phyloP scores from a whole-genome alignment of 2,797 vertebrate genomes.

The Megalops cyprinoides region DNA sequence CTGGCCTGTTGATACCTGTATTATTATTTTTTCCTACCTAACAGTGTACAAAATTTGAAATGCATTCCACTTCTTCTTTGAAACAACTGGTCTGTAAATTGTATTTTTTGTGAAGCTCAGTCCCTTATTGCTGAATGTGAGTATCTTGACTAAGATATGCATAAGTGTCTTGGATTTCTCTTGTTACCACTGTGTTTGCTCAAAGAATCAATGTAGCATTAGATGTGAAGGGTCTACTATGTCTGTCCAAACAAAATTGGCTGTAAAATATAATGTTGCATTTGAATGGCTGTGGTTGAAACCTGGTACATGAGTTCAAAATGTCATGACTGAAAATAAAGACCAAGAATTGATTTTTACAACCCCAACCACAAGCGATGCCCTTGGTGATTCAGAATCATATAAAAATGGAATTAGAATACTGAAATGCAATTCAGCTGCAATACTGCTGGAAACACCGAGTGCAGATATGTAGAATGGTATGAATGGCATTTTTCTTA shows the following conservation, averaged over 20 bases:
- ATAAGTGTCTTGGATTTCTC: not conserved
- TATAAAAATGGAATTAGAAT: not conserved
- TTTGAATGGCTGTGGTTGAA: slow-evolving; percentile 2
- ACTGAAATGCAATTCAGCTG: not conserved
- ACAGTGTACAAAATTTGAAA: too few relatives aligned
- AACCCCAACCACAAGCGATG: slow-evolving; percentile 3
- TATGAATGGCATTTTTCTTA: too few relatives aligned
- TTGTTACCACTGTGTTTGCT: not conserved
- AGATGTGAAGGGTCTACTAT: slow-evolving; percentile 16
- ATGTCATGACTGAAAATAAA: slow-evolving; percentile 14
- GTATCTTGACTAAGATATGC: too few relatives aligned
- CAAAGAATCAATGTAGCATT: not conserved
- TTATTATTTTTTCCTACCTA: too few relatives aligned
- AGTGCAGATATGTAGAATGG: too few relatives aligned
- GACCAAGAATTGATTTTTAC: not conserved
- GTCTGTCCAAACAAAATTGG: not conserved
- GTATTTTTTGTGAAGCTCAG: too few relatives aligned
- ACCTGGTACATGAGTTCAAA: slow-evolving; percentile 17
- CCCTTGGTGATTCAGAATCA: not conserved
- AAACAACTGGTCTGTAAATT: too few relatives aligned
- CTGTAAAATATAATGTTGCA: slow-evolving; percentile 2
- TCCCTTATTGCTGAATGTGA: too few relatives aligned
- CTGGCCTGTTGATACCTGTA: too few relatives aligned
- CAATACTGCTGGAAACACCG: not conserved
- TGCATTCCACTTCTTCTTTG: too few relatives aligned